Base-by-base conservation (phyloP, 2,113 vertebrate species). In the Ophiodon elongatus region DNA sequence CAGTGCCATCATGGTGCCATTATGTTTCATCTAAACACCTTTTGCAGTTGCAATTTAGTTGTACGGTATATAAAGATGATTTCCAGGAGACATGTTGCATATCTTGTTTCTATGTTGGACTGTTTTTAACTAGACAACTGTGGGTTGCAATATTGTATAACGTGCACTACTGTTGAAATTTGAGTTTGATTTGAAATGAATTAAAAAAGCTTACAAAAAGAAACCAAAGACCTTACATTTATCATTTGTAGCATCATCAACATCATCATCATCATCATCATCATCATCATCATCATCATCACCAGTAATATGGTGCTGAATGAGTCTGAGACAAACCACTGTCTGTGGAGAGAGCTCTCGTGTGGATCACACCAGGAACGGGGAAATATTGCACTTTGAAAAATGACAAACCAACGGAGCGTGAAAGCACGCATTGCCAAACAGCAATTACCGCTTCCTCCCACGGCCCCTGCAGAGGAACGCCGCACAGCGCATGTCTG, bases 391-490 rank as follows among this genome's bases (percentile, higher is more conserved):
- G 59, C 56, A 84, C 82, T 87, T 82, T 91, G 86, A 92, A 89
- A 92, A 90, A 91, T 91, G 90, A 92, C 92, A 92, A 93, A 93
- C 85, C 90, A 86, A 90, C 85, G 83, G 85, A 91, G 91, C 92
- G 56, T 94, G 92, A 92, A 87, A 92, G 82, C 85, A 85, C 82
- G 89, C 87, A 90, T 92, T 91, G 82, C 79, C 83, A 88, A 91
- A 90, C 87, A 89, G 84, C 91, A 93, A 92, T 92, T 92, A 91
- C 64, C 2, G 64, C 77, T 88, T 86, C 84, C 84, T 84, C 65
- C 69, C 71, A 25, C 80, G 76, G 82, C 86, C 83, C 86, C 86
- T 79, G 87, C 89, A 92, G 86, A 88, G 87, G 76, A 88, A 81
- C 78, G 73, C 85, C 80, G 73, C 86, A 86, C 74, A 82, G 84